phyloP scores from a whole-genome alignment of 2,113 vertebrate species.

The Vireo altiloquus region DNA sequence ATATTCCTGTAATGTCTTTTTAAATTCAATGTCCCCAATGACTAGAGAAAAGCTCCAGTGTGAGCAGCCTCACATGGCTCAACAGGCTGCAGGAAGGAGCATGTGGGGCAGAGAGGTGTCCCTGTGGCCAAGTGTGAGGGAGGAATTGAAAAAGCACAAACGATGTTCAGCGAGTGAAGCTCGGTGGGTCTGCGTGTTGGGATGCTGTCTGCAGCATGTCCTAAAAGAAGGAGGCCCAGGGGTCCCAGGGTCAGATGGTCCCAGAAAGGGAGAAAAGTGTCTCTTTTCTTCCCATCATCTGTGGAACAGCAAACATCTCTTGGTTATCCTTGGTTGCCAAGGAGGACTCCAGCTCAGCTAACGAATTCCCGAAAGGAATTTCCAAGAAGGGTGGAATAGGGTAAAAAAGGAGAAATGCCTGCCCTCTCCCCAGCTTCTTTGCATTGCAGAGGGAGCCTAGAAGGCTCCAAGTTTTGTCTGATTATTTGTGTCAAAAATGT shows the following conservation, averaged over 20 bases:
- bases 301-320: not conserved
- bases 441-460: not conserved
- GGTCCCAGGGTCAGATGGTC: not conserved
- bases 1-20: not conserved
- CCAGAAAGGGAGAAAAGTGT: not conserved
- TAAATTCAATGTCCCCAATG: not conserved
- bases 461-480: slow-evolving; percentile 36
- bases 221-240: not conserved
- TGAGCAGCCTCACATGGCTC: not conserved
- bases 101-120: not conserved
- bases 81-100: not conserved
- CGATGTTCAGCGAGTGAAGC: not conserved
- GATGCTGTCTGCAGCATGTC: rapidly evolving
- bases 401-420: not conserved
- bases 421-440: not conserved
- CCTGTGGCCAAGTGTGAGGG: not conserved
- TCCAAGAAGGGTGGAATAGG: not conserved
- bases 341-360: not conserved
- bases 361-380: not conserved
- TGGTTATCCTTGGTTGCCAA: not conserved
- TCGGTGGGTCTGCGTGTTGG: rapidly evolving
- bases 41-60: not conserved
- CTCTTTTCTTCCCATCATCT: not conserved
- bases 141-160: not conserved
- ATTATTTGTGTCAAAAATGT: slow-evolving; percentile 29